These are phyloP conservation scores for Peucedramus taeniatus DNA, from an alignment of 2,113 vertebrate species.

Conservation along the genomic window DNA sequence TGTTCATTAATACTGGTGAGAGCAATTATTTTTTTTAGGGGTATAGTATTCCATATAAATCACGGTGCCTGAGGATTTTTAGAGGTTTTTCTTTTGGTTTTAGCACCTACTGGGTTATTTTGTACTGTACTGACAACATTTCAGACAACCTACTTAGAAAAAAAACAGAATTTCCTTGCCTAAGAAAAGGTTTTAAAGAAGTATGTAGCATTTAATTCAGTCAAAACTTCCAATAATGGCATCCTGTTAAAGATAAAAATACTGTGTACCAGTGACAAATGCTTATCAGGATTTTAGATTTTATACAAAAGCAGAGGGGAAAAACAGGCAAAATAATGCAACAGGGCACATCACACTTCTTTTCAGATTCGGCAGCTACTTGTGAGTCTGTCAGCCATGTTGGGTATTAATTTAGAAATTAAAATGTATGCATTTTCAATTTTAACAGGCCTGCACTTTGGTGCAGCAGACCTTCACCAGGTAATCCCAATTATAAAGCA, in stretches of 20 bases:
- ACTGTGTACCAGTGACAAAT: neutral
- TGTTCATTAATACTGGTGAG: constrained; percentile 15
- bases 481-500: neutral
- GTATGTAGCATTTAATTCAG: neutral
- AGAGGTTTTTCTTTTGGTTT: neutral
- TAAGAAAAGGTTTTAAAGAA: neutral
- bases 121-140: neutral
- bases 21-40: constrained; percentile 29
- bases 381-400: neutral
- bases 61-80: neutral
- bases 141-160: neutral
- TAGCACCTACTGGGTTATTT: neutral
- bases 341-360: neutral
- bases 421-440: neutral
- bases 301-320: neutral
- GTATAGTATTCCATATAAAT: neutral
- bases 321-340: neutral
- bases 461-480: neutral
- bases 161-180: neutral
- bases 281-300: neutral
- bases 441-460: neutral
- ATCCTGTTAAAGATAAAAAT: neutral
- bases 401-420: neutral
- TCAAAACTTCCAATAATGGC: neutral
- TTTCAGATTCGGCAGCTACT: neutral